These are phyloP conservation scores for Drosophila borborema DNA, from an alignment of 2,888 invertebrate species.

Conservation along the genomic window DNA sequence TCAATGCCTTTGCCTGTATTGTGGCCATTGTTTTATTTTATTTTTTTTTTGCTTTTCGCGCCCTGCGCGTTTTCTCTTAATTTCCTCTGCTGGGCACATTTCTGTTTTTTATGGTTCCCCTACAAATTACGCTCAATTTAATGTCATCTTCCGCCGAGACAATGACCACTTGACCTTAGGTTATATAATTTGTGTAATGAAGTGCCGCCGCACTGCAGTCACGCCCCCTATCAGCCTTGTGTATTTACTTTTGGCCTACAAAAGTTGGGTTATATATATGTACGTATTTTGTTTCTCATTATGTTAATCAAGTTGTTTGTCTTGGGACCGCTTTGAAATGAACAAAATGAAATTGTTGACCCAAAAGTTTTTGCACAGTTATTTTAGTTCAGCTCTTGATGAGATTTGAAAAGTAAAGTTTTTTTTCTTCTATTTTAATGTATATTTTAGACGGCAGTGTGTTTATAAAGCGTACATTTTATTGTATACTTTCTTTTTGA, in stretches of 20 bases:
- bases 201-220: constrained; percentile 12
- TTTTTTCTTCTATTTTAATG: constrained; percentile 6
- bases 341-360: constrained; percentile 35
- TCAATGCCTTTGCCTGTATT: constrained; percentile 14
- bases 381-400: constrained; percentile 12
- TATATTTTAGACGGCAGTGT: constrained; percentile 29
- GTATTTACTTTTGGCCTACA: constrained; percentile 32
- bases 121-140: constrained; percentile 59
- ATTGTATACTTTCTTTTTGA: background rate
- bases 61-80: constrained; percentile 32
- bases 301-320: constrained; percentile 52
- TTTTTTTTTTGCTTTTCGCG: constrained; percentile 1
- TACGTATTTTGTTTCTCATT: constrained; percentile 45
- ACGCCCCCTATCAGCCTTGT: constrained; percentile 26
- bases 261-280: constrained; percentile 1
- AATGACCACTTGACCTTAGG: constrained; percentile 66
- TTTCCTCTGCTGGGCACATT: constrained; percentile 29
- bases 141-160: constrained; percentile 52
- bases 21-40: constrained; percentile 1
- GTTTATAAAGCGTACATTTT: background rate
- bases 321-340: constrained; percentile 22
- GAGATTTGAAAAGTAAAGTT: constrained; percentile 3
- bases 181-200: constrained; percentile 38
- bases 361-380: constrained; percentile 41
- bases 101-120: constrained; percentile 48